Base-by-base conservation (phyloP, 2,113 vertebrate genomes). In the Burhinus oedicnemus region DNA sequence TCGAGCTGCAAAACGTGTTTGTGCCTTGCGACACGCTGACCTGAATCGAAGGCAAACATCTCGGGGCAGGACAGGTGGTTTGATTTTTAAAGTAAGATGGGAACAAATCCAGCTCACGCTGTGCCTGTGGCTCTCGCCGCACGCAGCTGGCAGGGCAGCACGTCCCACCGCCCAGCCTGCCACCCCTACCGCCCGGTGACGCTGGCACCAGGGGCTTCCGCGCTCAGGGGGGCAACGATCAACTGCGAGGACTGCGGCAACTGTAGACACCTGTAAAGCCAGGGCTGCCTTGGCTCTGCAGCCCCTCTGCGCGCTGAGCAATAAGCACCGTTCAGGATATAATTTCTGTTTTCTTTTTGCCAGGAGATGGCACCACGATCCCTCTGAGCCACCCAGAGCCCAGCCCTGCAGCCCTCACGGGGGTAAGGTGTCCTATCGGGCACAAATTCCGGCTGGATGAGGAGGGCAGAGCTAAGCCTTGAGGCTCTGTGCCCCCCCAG, bases 291-390 rank as follows among this genome's bases (percentile, higher is more conserved):
- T 20, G 4, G 13, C 7, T 2, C 36, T 19, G 52, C 57, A 92
- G 62, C 36, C 54, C 26, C 21, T 11, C 51, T 34, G 75, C 1
- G 1, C 57, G 0, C 42, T 0, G 18, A 74, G 58, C 62, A 11
- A 8, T 0, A 16, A 58, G n/a, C 22, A 0, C 0, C 0, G 11
- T 8, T 13, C 74, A 36, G 34, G 25, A 30, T 18, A 18, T 1
- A 1, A 49, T 70, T 86, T 81, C 77, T 54, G 2, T 45, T 44
- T 52, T 22, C 20, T 11, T 74, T 77, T 83, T 87, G 75, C 96
- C 97, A 96, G 94, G 55, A 97, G 97, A 88, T 97, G 96, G 97
- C 97, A 94, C 87, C 95, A 54, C 19, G 36, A 83, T 34, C 91
- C 94, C 93, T 91, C 20, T 0, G 15, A 85, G 89, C 23, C 34